phyloP scores from a whole-genome alignment of 2,797 vertebrate genomes.

The Rhinophrynus dorsalis region DNA sequence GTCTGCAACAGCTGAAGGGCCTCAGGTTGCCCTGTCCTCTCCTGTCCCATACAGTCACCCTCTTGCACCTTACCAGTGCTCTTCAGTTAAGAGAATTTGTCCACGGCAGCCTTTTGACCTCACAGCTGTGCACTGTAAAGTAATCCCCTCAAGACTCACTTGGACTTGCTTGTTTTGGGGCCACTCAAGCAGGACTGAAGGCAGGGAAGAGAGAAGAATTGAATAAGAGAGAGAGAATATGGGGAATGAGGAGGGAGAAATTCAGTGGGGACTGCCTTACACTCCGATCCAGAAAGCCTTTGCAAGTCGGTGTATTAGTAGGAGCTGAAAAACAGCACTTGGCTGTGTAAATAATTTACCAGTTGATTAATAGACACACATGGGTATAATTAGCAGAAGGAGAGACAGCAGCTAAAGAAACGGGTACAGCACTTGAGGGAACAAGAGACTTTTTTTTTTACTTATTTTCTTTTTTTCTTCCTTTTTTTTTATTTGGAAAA shows the following conservation, averaged over 20 bases:
- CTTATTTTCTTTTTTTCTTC: constrained; percentile 74
- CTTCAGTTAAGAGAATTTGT: too few relatives aligned
- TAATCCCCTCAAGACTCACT: not conserved
- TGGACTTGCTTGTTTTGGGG: not conserved
- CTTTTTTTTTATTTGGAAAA: constrained; percentile 82
- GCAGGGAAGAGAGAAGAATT: constrained; percentile 10
- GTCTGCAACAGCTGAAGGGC: too few relatives aligned
- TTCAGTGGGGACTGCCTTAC: constrained; percentile 31
- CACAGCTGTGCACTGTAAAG: not conserved
- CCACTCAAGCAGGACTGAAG: not conserved
- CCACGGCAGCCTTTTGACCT: constrained; percentile 20
- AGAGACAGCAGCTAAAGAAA: constrained; percentile 93
- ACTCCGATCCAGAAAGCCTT: constrained; percentile 64
- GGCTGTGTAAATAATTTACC: constrained; percentile 98
- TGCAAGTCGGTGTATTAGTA: constrained; percentile 80
- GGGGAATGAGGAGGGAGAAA: not conserved
- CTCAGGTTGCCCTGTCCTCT: too few relatives aligned
- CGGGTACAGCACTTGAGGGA: constrained; percentile 97
- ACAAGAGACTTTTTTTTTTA: constrained; percentile 84
- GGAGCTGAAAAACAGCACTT: constrained; percentile 86
- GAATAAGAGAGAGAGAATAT: not conserved
- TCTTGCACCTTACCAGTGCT: too few relatives aligned
- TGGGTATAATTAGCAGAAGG: constrained; percentile 98
- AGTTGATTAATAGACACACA: constrained; percentile 99
- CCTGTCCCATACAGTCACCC: too few relatives aligned